These are phyloP conservation scores for Podiceps cristatus DNA, from an alignment of 2,113 vertebrate species.

Conservation along the genomic window DNA sequence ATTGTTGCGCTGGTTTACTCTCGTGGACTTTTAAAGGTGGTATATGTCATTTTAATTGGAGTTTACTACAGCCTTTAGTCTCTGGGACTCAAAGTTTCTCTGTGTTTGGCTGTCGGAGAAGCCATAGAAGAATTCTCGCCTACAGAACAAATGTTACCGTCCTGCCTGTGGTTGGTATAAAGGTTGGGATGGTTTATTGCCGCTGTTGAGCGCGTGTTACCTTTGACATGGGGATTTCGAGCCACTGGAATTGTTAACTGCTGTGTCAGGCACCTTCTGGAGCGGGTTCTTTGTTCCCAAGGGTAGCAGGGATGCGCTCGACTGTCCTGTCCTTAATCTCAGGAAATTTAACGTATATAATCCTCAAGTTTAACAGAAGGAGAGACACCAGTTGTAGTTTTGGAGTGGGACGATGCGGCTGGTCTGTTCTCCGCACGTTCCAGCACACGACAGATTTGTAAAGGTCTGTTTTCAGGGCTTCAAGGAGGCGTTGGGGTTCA, in stretches of 20 bases:
- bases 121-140: not conserved
- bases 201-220: not conserved
- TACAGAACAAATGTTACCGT: not conserved
- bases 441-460: fast-evolving
- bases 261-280: fast-evolving
- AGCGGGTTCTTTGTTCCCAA: not conserved
- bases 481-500: fast-evolving
- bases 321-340: not conserved
- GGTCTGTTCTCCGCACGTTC: not conserved
- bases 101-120: not conserved
- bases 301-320: not conserved
- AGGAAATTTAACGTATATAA: fast-evolving
- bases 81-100: not conserved
- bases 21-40: not conserved
- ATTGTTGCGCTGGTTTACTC: not conserved
- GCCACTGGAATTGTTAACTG: fast-evolving
- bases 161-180: not conserved
- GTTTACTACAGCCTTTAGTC: not conserved
- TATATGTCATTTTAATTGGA: fast-evolving
- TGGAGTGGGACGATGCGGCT: not conserved
- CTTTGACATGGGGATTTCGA: not conserved
- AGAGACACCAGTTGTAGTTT: not conserved
- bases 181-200: not conserved
- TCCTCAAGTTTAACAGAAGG: not conserved
- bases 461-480: not conserved